phyloP scores from a whole-genome alignment of 2,888 invertebrate species.

The Luperina testacea region DNA sequence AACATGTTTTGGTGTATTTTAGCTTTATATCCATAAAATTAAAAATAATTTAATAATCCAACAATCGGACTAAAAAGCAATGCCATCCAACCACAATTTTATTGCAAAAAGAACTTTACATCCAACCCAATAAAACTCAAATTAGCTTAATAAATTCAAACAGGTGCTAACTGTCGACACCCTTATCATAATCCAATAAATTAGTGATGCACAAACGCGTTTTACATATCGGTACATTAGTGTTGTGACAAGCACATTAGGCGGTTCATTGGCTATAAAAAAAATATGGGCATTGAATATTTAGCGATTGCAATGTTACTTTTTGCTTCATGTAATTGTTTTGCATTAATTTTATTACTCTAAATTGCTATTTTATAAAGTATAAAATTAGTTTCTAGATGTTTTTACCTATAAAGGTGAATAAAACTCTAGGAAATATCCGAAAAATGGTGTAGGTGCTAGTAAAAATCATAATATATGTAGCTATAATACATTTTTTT shows the following conservation, averaged over 20 bases:
- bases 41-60: slow-evolving; percentile 18
- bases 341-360: slow-evolving; percentile 59
- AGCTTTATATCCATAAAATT: neutral
- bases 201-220: slow-evolving; percentile 70
- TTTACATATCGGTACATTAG: slow-evolving; percentile 70
- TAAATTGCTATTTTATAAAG: slow-evolving; percentile 40
- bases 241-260: slow-evolving; percentile 67
- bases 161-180: slow-evolving; percentile 64
- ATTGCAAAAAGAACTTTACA: slow-evolving; percentile 46
- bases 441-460: slow-evolving; percentile 10
- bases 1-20: neutral
- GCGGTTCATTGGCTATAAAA: slow-evolving; percentile 53
- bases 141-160: slow-evolving; percentile 44
- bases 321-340: slow-evolving; percentile 44
- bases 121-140: slow-evolving; percentile 35
- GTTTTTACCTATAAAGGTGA: slow-evolving; percentile 28
- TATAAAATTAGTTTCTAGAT: slow-evolving; percentile 12
- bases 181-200: slow-evolving; percentile 66
- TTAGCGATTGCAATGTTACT: slow-evolving; percentile 36
- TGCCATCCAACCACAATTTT: slow-evolving; percentile 7
- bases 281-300: slow-evolving; percentile 50
- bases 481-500: slow-evolving; percentile 8
- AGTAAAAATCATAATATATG: slow-evolving; percentile 34
- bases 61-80: slow-evolving; percentile 15
- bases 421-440: slow-evolving; percentile 7